These are phyloP conservation scores for Cephus pulcher DNA, from an alignment of 2,888 invertebrate genomes.

Conservation along the genomic window DNA sequence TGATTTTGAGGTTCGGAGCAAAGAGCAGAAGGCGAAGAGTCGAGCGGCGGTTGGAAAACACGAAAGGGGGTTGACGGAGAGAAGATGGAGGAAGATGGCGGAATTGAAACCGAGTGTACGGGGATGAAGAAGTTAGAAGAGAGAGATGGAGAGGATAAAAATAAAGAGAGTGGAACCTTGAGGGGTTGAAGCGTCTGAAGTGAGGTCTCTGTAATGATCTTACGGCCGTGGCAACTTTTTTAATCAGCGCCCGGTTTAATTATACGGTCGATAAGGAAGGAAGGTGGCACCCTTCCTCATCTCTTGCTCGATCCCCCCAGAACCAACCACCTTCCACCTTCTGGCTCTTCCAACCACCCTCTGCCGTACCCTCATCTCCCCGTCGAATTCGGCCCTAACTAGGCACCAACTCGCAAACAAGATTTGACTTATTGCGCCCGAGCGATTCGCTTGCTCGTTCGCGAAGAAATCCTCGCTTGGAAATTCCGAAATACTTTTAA, in stretches of 20 bases:
- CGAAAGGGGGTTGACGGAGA: not conserved
- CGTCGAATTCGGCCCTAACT: conserved; percentile 45
- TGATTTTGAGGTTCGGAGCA: not conserved
- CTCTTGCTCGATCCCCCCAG: conserved; percentile 27
- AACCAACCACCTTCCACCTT: conserved; percentile 33
- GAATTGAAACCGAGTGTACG: not conserved
- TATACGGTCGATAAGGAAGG: conserved; percentile 64
- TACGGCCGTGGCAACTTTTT: conserved; percentile 64
- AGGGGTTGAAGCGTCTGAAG: conserved; percentile 24
- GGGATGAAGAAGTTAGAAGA: conserved; percentile 14
- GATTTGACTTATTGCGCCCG: conserved; percentile 64
- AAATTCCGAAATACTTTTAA: conserved; percentile 25
- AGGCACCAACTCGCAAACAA: conserved; percentile 60
- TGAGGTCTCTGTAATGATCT: conserved; percentile 62
- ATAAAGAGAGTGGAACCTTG: conserved; percentile 14
- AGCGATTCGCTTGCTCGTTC: conserved; percentile 41
- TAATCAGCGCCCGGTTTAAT: conserved; percentile 66
- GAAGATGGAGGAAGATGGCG: not conserved
- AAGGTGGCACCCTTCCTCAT: conserved; percentile 46
- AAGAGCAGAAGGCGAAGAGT: not conserved
- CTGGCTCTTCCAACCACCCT: conserved; percentile 23
- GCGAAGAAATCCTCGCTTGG: not conserved
- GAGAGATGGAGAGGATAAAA: conserved; percentile 25
- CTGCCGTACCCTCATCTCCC: not conserved
- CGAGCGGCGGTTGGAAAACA: not conserved